A percentile compares a stretch with the other conserved stretches of the same genome.
Conservation (phyloP, 2,888 invertebrate genomes). For the Eupithecia vulgata region DNA sequence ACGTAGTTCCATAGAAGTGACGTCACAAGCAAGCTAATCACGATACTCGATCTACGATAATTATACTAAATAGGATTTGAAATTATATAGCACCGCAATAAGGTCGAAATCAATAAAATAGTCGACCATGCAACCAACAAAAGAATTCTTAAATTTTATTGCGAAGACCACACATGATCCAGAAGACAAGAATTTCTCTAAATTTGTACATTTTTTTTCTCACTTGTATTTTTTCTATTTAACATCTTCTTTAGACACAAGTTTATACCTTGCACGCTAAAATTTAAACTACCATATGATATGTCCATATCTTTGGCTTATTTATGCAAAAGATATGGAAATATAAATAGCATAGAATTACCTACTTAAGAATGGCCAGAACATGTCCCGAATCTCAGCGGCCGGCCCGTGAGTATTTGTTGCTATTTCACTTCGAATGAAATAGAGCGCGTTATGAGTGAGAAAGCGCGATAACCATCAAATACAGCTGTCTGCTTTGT, state of each 20-base stretch:
- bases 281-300: background rate
- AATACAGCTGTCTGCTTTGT: too few species aligned
- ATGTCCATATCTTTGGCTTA: background rate
- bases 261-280: background rate
- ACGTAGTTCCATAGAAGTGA: background rate
- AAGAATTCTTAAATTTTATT: background rate
- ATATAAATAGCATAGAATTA: background rate
- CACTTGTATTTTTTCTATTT: background rate
- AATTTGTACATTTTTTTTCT: background rate
- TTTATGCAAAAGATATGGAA: background rate
- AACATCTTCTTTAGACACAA: background rate
- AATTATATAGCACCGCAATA: conserved; percentile 7
- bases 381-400: too few species aligned
- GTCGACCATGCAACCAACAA: background rate
- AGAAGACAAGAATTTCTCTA: background rate
- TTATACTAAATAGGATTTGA: background rate
- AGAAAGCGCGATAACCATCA: too few species aligned
- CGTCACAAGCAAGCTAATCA: background rate
- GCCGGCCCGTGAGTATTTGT: too few species aligned
- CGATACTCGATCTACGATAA: background rate
- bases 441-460: too few species aligned
- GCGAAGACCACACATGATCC: background rate
- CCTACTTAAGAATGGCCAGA: too few species aligned
- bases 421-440: too few species aligned
- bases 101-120: background rate